Evolutionary conservation across 2,113 vertebrate species (phyloP), one percentile per base, ranked within the genome.

Genomic region (Syrmaticus mikado): DNA sequence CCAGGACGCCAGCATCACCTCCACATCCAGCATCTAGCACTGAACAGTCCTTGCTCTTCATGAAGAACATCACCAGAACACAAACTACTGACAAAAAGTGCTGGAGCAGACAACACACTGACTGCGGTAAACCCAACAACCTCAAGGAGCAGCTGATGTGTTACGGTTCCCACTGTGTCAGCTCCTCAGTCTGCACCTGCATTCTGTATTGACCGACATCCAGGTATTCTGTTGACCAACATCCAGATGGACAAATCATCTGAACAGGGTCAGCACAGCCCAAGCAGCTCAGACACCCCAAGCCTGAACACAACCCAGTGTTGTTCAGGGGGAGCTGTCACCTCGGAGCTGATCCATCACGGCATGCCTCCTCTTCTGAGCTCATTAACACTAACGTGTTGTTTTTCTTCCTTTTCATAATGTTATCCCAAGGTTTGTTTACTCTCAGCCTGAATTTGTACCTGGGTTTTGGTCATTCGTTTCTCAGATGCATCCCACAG

Each of bases 181-280:
- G 27, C 41, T 45, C 52, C 46, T 32, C 0, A 0, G 1, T 15
- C 25, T 13, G 32, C 20, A 17, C 36, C 41, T 61, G 65, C 13
- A 43, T 43, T 43, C 41, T 16, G 41, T 43, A 43, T 16, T 43
- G 41, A 43, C 41, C 15, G 16, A 43, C 41, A 43, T 43, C 41
- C 41, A 4, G 13, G 14, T 3, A 0, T 32, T 57, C 45, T 15
- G 10, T 6, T 22, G 38, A 40, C 17, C 28, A 36, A 20, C 13
- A 36, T 10, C 22, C 22, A 24, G 34, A 61, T 15, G 34, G 34
- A 61, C 3, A 61, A 25, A 38, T 36, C 25, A 46, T 16, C 28
- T 19, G 4, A 67, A 34, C 1, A 0, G 7, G 12, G 5, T 45
- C 32, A 52, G 52, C 28, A 20, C 0, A 1, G 19, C 28, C 14